Percentiles rank a stretch among this genome's conserved stretches.
Evolutionary conservation across 2,797 vertebrate genomes (phyloP).

Genomic region (Bovichtus variegatus): DNA sequence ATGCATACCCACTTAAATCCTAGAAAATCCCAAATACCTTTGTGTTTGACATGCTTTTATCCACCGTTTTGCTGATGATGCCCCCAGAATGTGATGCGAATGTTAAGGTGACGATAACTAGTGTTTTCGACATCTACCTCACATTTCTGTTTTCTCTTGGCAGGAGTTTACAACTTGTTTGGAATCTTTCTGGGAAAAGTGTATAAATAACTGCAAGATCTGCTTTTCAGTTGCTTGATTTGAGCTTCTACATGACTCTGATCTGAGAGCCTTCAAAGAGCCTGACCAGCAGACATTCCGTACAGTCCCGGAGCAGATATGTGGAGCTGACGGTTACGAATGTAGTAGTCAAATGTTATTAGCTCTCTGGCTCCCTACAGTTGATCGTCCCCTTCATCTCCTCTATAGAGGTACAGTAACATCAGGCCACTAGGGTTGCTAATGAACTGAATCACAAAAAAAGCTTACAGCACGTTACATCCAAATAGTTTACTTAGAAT

Average conservation of each 20-base stretch:
- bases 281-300: neutral
- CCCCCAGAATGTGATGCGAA: neutral
- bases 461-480: conserved; percentile 26
- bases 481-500: neutral
- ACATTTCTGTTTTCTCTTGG: neutral
- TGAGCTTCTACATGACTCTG: neutral
- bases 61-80: neutral
- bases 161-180: neutral
- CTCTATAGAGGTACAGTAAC: conserved; percentile 15
- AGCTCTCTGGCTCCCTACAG: conserved; percentile 7
- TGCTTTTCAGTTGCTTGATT: neutral
- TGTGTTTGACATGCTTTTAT: conserved; percentile 10
- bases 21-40: neutral
- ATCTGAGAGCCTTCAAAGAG: neutral
- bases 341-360: conserved; percentile 24
- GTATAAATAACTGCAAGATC: neutral
- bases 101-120: neutral
- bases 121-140: neutral
- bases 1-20: conserved; percentile 10
- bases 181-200: neutral
- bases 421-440: conserved; percentile 25
- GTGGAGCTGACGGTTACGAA: conserved; percentile 15
- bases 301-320: neutral
- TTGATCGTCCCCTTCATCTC: conserved; percentile 27
- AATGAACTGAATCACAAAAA: conserved; percentile 49